Evolutionary conservation across 2,797 vertebrate species (phyloP), one percentile per base, ranked within the genome.

Genomic region (Coregonus suidteri): DNA sequence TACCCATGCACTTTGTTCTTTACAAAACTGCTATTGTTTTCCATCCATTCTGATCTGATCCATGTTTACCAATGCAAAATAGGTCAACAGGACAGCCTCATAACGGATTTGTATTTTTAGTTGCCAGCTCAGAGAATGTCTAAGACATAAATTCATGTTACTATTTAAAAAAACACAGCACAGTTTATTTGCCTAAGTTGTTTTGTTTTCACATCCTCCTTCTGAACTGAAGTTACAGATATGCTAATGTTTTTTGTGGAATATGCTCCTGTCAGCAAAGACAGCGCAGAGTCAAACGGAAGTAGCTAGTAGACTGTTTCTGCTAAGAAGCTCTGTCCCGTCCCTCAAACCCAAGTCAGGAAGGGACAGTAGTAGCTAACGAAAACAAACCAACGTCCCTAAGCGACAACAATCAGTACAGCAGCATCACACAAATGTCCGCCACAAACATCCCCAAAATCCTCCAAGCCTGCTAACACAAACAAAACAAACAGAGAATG

Each of bases 391-490:
- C 59, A 53, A 16, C 3, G 18, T 51, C 70, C 13, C 47, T 15
- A 6, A 71, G 15, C 30, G 47, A 53, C 47, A 53, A 71, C 47
- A 71, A 71, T 53, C 70, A 71, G n/a, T 71, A 41, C 47, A 15
- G 41, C 20, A 0, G 47, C 47, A 53, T 52, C 7, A 52, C 47
- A 71, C 4, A 71, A 47, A 51, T 6, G 37, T 71, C 51, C 66
- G 53, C 66, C 14, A 69, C 54, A 71, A 76, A 67, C 4, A 18
- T 34, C 51, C 51, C 69, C 16, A n/a, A 62, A 76, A 68, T 54
- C 75, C 56, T 70, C 31, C 62, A 54, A 71, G 54, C 53, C 67
- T 56, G 67, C 70, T 51, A 67, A 76, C 70, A 76, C 69, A 76
- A 76, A 69, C 75, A 71, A 47, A 14, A 20, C 70, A 53, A 25